A percentile compares a stretch with the other conserved stretches of the same genome.
Evolutionary conservation across 1,140 invertebrate genomes (phyloP).

Genomic region (fruit fly (Drosophila melanogaster)): DNA sequence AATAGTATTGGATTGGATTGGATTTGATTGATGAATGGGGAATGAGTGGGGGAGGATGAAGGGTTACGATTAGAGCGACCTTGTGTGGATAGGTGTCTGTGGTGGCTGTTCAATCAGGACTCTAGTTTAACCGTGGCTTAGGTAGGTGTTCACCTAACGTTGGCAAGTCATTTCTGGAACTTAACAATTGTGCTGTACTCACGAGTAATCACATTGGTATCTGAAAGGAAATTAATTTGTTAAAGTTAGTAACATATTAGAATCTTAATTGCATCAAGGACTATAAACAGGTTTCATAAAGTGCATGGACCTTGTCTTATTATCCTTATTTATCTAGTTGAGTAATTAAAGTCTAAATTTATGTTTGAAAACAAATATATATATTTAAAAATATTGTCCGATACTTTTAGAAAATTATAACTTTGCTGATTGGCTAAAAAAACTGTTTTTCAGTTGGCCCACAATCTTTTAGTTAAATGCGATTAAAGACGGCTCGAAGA

Average conservation of each 20-base stretch:
- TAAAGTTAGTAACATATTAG: neutral
- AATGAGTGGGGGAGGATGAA: neutral
- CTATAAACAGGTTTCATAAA: no score
- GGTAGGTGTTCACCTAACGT: neutral
- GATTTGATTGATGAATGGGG: neutral
- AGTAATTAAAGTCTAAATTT: neutral
- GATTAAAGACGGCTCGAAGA: neutral
- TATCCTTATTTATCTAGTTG: no score
- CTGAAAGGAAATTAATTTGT: slow-evolving; percentile 39
- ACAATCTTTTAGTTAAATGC: no score
- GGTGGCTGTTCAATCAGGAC: neutral
- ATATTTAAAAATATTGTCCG: neutral
- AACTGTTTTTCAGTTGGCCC: neutral
- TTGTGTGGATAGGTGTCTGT: neutral
- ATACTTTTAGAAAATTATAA: no score
- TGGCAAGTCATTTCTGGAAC: neutral
- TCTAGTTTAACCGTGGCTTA: neutral
- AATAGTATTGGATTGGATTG: neutral
- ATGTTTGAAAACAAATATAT: neutral
- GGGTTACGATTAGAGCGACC: slow-evolving; percentile 1
- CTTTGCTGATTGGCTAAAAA: neutral
- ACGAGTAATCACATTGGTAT: slow-evolving; percentile 62
- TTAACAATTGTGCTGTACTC: slow-evolving; percentile 43
- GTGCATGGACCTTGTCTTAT: no score
- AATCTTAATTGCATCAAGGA: no score